Base-by-base conservation (phyloP, 1,140 invertebrate genomes). In the Micrasema longulum region DNA sequence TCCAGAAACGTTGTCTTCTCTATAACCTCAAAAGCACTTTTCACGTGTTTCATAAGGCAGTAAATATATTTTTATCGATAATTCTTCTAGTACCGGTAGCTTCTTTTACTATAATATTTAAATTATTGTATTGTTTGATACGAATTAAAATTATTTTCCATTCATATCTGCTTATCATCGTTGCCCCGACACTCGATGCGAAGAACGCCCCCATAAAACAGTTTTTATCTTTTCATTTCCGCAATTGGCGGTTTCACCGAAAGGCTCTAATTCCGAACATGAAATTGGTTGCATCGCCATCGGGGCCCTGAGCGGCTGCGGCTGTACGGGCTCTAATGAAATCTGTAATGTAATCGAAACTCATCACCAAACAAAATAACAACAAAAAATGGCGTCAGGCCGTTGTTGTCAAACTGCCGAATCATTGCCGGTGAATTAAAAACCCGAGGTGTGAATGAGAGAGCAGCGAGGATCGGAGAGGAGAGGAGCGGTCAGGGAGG, bases 371-470 rank as follows among this genome's bases (percentile, higher is more conserved):
- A 71, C 73, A 75, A 75, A 71, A 63, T 71, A 57, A 70, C 62
- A 52, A 71, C 69, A 50, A 67, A 75, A 75, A 74, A 48, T 63
- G 68, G 53, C 63, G 52, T 64, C 26, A 18, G 14, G 45, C 23
- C 57, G 45, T 60, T 66, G 67, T 70, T 64, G 55, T 43, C 62
- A 65, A 73, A 70, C 0, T 69, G 73, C 55, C 69, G 69, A 75
- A 20, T 75, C 73, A 75, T 69, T 35, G 73, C 60, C 69, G 64
- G 57, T 69, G 73, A 75, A 75, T 75, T 75, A 75, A 75, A 67
- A 67, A 69, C 9, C 35, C 20, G 60, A 74, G 65, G 73, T 74
- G 69, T 74, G 73, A 74, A 74, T 71, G 73, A 66, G 65, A 69
- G n/a, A 47, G 57, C 41, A 9, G 57, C n/a, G 16, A 18, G 48